Evolutionary conservation across 1,140 invertebrate genomes (phyloP).

Genomic region (Oreohelix idahoensis): DNA sequence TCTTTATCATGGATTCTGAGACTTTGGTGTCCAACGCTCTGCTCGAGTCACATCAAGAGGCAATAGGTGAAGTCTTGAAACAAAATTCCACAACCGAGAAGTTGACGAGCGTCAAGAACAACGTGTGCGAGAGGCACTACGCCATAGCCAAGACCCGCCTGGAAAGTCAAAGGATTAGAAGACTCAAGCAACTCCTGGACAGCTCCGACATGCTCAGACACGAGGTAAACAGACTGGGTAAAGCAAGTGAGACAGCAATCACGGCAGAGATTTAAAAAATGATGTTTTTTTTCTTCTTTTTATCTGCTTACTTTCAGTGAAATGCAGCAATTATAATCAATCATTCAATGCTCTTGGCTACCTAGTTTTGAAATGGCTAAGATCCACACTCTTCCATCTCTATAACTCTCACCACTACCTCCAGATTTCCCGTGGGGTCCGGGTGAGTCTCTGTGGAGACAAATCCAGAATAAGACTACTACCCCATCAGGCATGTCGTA

Average conservation of each 20-base stretch:
- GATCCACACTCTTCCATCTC: too few relatives aligned
- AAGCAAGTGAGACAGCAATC: slow-evolving; percentile 52
- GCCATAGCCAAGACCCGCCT: slow-evolving; percentile 49
- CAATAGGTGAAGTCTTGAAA: slow-evolving; percentile 48
- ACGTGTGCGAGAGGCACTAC: slow-evolving; percentile 65
- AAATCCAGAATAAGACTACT: too few relatives aligned
- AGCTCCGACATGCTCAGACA: slow-evolving; percentile 59
- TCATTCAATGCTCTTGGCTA: too few relatives aligned
- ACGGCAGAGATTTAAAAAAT: too few relatives aligned
- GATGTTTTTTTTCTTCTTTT: too few relatives aligned
- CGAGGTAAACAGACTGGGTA: slow-evolving; percentile 44
- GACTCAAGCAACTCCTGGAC: slow-evolving; percentile 59
- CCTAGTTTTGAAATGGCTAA: too few relatives aligned
- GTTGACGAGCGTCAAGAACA: slow-evolving; percentile 65
- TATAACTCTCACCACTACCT: too few relatives aligned
- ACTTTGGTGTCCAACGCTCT: slow-evolving; percentile 62
- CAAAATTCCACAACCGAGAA: slow-evolving; percentile 58
- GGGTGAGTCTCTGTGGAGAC: too few relatives aligned
- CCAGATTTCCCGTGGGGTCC: too few relatives aligned
- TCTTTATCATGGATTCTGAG: slow-evolving; percentile 70
- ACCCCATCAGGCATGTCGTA: too few relatives aligned
- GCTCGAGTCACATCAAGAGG: slow-evolving; percentile 59
- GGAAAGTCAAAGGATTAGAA: slow-evolving; percentile 51
- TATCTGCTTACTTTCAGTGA: too few relatives aligned
- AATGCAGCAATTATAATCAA: too few relatives aligned